Percentiles rank a stretch among this genome's conserved stretches.
These are phyloP conservation scores for Pterocles burchelli DNA, from an alignment of 2,113 vertebrate species.

Conservation along the genomic window DNA sequence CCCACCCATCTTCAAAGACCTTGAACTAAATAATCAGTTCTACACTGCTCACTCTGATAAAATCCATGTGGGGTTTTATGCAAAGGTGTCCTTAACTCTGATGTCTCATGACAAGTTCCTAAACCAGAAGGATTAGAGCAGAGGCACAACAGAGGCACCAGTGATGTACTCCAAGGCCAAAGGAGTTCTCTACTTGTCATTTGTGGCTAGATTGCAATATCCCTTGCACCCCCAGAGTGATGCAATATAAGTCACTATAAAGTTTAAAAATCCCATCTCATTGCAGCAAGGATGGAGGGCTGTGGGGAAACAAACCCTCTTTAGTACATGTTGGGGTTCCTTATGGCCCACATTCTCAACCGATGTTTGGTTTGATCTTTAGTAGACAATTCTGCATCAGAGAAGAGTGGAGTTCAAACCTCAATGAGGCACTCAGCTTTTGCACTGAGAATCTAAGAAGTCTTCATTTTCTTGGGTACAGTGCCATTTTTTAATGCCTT, in stretches of 20 bases:
- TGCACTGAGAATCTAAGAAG: not conserved
- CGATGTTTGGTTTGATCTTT: not conserved
- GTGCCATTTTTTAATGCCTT: not conserved
- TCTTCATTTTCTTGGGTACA: not conserved
- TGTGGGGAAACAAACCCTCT: not conserved
- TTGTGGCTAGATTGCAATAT: not conserved
- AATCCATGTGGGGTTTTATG: not conserved
- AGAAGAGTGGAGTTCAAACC: not conserved
- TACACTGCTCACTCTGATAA: not conserved
- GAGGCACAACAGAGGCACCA: not conserved
- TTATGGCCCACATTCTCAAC: not conserved
- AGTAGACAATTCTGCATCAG: not conserved
- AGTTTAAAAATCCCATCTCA: not conserved
- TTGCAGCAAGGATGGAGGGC: not conserved
- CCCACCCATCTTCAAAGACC: not conserved
- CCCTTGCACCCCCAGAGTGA: not conserved
- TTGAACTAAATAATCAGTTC: not conserved
- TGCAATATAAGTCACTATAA: not conserved
- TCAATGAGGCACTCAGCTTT: not conserved
- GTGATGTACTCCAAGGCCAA: not conserved
- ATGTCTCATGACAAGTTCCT: not conserved
- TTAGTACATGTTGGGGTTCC: not conserved
- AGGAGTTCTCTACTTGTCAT: not conserved
- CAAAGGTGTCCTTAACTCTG: not conserved
- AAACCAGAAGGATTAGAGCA: not conserved